These are phyloP conservation scores for Pseudococcus viburni DNA, from an alignment of 2,888 invertebrate species.

Conservation along the genomic window DNA sequence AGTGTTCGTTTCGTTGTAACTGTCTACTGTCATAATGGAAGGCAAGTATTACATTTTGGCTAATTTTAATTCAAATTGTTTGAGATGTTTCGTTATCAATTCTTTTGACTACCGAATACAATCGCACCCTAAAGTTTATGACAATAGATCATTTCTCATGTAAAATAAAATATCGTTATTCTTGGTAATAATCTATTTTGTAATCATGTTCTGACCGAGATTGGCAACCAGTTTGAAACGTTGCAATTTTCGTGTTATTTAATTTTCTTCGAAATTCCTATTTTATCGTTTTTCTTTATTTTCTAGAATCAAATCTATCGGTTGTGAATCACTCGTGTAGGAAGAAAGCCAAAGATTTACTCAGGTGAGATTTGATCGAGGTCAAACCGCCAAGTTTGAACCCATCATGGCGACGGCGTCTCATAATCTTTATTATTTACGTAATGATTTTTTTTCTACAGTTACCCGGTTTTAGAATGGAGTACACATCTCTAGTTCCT, in stretches of 20 bases:
- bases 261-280: neutral
- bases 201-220: neutral
- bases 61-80: neutral
- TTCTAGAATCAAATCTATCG: neutral
- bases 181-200: neutral
- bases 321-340: neutral
- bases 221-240: neutral
- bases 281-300: neutral
- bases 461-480: constrained; percentile 25
- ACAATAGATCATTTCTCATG: too few species aligned
- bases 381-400: too few species aligned
- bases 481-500: neutral
- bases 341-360: neutral
- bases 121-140: too few species aligned
- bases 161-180: neutral
- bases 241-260: neutral
- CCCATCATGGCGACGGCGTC: neutral
- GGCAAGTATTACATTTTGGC: neutral
- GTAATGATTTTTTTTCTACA: neutral
- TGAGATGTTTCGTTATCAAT: neutral
- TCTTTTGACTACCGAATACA: neutral
- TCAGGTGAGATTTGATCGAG: neutral
- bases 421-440: neutral
- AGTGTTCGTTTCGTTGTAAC: neutral
- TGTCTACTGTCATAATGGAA: neutral